phyloP scores from a whole-genome alignment of 2,888 invertebrate genomes.

The Brachyptera putata region DNA sequence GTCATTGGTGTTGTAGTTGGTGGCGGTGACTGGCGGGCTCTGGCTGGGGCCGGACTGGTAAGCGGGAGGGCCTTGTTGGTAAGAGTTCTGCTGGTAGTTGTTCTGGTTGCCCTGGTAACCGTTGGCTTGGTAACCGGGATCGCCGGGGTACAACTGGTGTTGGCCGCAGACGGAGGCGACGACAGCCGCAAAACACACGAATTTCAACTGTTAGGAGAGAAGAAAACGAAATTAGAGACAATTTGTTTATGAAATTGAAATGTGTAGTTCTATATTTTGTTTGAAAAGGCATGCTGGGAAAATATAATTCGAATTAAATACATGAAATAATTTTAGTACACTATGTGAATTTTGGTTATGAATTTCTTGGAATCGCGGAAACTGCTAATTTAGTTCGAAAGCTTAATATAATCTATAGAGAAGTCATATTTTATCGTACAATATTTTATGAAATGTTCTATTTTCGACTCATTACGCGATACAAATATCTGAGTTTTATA shows the following conservation, averaged over 20 bases:
- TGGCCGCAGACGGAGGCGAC: slow-evolving; percentile 11
- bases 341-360: too few species aligned
- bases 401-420: too few species aligned
- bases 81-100: slow-evolving; percentile 34
- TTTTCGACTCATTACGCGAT: too few species aligned
- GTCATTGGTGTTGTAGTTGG: slow-evolving; percentile 27
- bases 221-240: not conserved
- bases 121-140: slow-evolving; percentile 24
- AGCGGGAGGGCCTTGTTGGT: slow-evolving; percentile 22
- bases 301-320: too few species aligned
- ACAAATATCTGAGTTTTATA: too few species aligned
- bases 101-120: slow-evolving; percentile 35
- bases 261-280: too few species aligned
- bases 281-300: too few species aligned
- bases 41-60: slow-evolving; percentile 16
- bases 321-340: too few species aligned
- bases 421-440: too few species aligned
- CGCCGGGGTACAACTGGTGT: slow-evolving; percentile 18
- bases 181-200: slow-evolving; percentile 20
- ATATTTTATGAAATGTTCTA: too few species aligned
- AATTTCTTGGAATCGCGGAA: too few species aligned
- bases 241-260: not conserved
- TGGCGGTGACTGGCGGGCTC: slow-evolving; percentile 23
- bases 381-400: too few species aligned
- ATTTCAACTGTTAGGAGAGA: not conserved